These are phyloP conservation scores for Parazoanthus swiftii DNA, from an alignment of 92 coral and sea anemone species.

Conservation along the genomic window DNA sequence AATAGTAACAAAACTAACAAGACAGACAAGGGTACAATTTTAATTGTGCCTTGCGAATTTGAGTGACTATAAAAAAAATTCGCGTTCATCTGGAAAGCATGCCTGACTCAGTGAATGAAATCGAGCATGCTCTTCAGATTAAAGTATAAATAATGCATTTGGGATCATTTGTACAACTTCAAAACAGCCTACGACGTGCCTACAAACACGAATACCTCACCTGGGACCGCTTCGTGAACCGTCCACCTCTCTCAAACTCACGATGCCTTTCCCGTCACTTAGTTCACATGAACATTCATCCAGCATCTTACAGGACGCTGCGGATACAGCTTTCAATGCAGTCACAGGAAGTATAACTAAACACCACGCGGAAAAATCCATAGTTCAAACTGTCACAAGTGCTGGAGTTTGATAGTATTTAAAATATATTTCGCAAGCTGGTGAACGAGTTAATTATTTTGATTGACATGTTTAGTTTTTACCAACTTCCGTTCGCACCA, in stretches of 20 bases:
- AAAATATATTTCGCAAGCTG: background rate
- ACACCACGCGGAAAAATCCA: background rate
- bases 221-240: slow-evolving; percentile 14
- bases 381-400: background rate
- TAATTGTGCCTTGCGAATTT: background rate
- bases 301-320: slow-evolving; percentile 15
- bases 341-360: background rate
- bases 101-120: too few species aligned
- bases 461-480: too few species aligned
- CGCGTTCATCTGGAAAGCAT: too few species aligned
- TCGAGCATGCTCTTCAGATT: background rate
- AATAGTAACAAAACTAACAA: too few species aligned
- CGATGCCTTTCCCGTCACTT: slow-evolving; percentile 31
- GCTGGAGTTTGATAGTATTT: background rate
- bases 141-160: too few species aligned
- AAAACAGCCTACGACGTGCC: background rate
- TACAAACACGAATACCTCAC: background rate
- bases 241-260: slow-evolving; percentile 30
- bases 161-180: background rate
- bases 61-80: too few species aligned
- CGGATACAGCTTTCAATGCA: background rate
- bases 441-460: background rate
- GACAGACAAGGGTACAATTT: too few species aligned
- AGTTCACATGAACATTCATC: slow-evolving; percentile 42
- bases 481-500: too few species aligned